These are phyloP conservation scores for Nymphalis io DNA, from an alignment of 1,140 invertebrate species.

Conservation along the genomic window DNA sequence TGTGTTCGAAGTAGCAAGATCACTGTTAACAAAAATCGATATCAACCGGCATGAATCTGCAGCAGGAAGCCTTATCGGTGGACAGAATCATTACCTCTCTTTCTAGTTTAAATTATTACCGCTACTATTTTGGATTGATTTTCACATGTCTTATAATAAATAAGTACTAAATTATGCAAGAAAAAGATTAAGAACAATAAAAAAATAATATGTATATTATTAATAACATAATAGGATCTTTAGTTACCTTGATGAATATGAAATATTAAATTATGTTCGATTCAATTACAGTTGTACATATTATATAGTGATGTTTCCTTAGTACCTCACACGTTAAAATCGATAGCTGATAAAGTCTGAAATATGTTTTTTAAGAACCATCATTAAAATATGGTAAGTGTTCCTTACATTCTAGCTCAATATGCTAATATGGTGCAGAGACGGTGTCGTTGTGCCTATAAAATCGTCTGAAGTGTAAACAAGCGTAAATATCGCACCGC, in stretches of 20 bases:
- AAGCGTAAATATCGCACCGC: conserved; percentile 72
- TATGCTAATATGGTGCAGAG: conserved; percentile 56
- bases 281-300: too few species aligned
- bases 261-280: too few species aligned
- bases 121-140: conserved; percentile 5
- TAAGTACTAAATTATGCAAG: too few species aligned
- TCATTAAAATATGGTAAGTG: conserved; percentile 1
- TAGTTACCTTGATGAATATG: too few species aligned
- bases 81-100: conserved; percentile 45
- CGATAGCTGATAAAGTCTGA: background rate
- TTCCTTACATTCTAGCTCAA: conserved; percentile 28
- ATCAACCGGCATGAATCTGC: conserved; percentile 67
- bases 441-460: conserved; percentile 77
- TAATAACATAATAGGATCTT: background rate
- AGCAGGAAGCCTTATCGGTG: conserved; percentile 16
- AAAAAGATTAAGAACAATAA: background rate
- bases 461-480: conserved; percentile 75
- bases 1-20: conserved; percentile 30
- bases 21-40: conserved; percentile 57
- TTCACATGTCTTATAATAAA: background rate
- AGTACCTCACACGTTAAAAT: too few species aligned
- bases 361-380: background rate
- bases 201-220: background rate
- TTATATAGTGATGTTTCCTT: too few species aligned
- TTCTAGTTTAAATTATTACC: background rate